These are phyloP conservation scores for Crenichthys baileyi DNA, from an alignment of 2,797 vertebrate species.

Conservation along the genomic window DNA sequence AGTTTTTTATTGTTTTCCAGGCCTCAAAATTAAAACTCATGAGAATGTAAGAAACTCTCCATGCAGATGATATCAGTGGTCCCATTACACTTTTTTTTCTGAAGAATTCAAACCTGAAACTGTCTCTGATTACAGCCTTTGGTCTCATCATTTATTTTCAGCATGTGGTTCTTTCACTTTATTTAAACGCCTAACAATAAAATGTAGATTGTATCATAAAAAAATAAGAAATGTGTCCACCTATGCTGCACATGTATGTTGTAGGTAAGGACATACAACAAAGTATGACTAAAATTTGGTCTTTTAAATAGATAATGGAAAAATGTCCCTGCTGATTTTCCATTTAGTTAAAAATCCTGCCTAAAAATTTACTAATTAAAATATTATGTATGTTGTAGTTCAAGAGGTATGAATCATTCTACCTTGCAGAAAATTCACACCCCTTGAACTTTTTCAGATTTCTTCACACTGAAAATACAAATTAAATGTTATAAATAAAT, in stretches of 20 bases:
- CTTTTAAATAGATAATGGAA: neutral
- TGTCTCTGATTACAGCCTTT: too few relatives aligned
- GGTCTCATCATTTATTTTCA: too few relatives aligned
- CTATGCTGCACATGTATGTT: neutral
- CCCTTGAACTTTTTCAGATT: neutral
- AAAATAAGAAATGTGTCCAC: neutral
- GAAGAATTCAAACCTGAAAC: too few relatives aligned
- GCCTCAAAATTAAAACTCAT: too few relatives aligned
- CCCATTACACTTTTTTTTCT: too few relatives aligned
- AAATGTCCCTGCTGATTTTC: neutral
- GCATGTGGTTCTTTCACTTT: too few relatives aligned
- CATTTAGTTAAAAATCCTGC: neutral
- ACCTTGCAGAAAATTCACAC: neutral
- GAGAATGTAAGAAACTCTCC: too few relatives aligned
- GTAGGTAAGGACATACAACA: neutral
- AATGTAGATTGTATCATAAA: too few relatives aligned
- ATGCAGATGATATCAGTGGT: too few relatives aligned
- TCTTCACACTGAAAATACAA: neutral
- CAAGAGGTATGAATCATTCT: too few relatives aligned
- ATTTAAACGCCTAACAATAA: too few relatives aligned
- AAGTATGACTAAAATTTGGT: neutral
- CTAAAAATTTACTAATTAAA: neutral
- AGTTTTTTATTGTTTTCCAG: constrained; percentile 84
- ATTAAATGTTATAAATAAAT: neutral
- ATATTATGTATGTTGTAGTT: neutral